Base-by-base conservation (phyloP, 2,888 invertebrate genomes). In the Schizaphis graminum region DNA sequence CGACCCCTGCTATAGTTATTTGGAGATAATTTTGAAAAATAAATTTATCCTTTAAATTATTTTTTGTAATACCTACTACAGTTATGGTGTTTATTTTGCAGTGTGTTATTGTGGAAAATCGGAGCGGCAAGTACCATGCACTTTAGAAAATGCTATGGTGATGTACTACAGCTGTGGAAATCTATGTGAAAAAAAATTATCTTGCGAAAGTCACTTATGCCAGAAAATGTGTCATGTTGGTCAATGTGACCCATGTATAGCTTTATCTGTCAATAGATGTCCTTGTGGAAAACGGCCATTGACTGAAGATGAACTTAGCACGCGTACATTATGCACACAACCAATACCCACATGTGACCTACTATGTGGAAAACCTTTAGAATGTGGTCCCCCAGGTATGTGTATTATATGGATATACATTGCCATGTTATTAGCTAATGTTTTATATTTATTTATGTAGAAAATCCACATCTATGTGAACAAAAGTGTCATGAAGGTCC, bases 341-440 rank as follows among this genome's bases (percentile, higher is more conserved):
- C 97, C 98, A 0, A 97, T 99, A 95, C 98, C 98, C 0, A 97
- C 97, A 77, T 99, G 99, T 96, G 97, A 97, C 89, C 97, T 97
- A 95, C 96, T 96, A 89, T 97, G 97, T 95, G 96, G 95, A 21
- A 96, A 96, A 95, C 95, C 95, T 88, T 95, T 96, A 3, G 95
- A 95, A 89, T 96, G 96, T 94, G 96, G 96, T 26, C 96, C 96
- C 89, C 96, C 96, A 24, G 95, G 96, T 96, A 16, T 89, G 86
- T 89, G 44, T 26, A n/a, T 21, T 47, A 8, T 67, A 35, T 56
- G 21, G 4, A 28, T 16, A 77, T 28, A 4, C 41, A 56, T 61
- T 57, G 26, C 21, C 2, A 87, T 28, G 47, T 3, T 90, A 88
- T 61, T 84, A 92, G n/a, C 7, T 92, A 47, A 57, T 35, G 84